A percentile compares a stretch with the other conserved stretches of the same genome.
Conservation (phyloP, 2,113 vertebrate genomes). For the Cynocephalus volans region DNA sequence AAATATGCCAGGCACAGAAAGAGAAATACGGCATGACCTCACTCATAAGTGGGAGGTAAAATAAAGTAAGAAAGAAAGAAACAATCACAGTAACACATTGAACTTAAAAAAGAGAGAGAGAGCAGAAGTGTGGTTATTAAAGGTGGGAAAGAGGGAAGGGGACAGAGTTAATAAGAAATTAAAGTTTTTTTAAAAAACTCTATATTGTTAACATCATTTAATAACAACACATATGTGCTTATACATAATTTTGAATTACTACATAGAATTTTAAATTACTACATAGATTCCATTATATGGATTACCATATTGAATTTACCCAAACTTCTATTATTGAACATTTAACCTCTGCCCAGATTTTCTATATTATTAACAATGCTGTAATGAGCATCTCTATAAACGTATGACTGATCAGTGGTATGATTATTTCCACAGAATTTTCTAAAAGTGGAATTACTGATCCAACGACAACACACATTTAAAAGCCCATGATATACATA, state of each 20-base stretch:
- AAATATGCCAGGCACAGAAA: too few relatives aligned
- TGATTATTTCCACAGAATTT: conserved; percentile 29
- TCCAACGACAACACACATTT: neutral
- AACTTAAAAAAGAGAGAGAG: too few relatives aligned
- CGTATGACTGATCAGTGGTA: neutral
- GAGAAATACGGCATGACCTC: too few relatives aligned
- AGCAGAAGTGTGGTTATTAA: too few relatives aligned
- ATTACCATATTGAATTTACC: neutral
- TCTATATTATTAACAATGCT: conserved; percentile 30
- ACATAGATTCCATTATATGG: neutral
- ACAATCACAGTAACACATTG: too few relatives aligned
- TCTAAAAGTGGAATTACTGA: conserved; percentile 31
- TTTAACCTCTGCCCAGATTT: neutral
- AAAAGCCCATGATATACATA: neutral
- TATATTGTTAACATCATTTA: neutral
- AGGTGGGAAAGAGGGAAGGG: too few relatives aligned
- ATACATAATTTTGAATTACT: neutral
- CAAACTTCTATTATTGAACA: neutral
- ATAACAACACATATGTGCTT: neutral
- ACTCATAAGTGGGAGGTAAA: too few relatives aligned
- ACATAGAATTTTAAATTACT: neutral
- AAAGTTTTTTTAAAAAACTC: too few relatives aligned
- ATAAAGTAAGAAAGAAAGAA: too few relatives aligned
- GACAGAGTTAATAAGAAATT: too few relatives aligned
- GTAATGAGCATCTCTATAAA: neutral